Evolutionary conservation across 2,888 invertebrate species (phyloP), one percentile per base, ranked within the genome.

Genomic region (Sphaeridia pumilis): DNA sequence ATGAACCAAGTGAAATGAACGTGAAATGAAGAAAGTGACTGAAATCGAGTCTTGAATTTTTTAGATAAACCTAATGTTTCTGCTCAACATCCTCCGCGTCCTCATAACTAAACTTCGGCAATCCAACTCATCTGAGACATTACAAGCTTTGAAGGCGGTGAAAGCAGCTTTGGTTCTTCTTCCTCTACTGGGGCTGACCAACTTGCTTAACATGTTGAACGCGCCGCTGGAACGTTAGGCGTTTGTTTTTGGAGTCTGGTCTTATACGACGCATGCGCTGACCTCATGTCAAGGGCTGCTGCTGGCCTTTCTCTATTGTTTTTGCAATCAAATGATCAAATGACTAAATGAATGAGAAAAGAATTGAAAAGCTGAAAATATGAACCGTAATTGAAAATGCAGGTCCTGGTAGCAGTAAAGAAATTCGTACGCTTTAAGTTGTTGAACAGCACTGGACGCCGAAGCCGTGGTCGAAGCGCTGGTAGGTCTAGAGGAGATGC

Each of bases 221-320:
- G 80, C 80, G 1, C 79, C 84, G 0, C 68, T 83, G 47, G 78
- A 80, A 49, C 75, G 78, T 52, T 76, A 79, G 3, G 77, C 79
- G 0, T 80, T 79, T 75, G 76, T 78, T 60, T 88, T 88, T 60
- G 84, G 80, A 0, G 60, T 83, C 0, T 88, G 88, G 87, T 81
- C 83, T 2, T 87, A 84, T 69, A 72, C 75, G 14, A 82, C 86
- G 0, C 82, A 87, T 67, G 83, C 85, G 67, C 73, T 88, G 45
- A 79, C 80, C n/a, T 84, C 87, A 0, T 87, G 87, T 68, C 87
- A 88, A 71, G 88, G 88, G 28, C 78, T 84, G 63, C 83, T 87
- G 68, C 80, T 88, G 45, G 81, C 86, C 0, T 75, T 82, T 10
- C 75, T 87, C 45, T 88, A 87, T 69, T 89, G 88, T 67, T 87